Conservation (phyloP, 2,888 invertebrate species). For the Nephrotoma appendiculata region DNA sequence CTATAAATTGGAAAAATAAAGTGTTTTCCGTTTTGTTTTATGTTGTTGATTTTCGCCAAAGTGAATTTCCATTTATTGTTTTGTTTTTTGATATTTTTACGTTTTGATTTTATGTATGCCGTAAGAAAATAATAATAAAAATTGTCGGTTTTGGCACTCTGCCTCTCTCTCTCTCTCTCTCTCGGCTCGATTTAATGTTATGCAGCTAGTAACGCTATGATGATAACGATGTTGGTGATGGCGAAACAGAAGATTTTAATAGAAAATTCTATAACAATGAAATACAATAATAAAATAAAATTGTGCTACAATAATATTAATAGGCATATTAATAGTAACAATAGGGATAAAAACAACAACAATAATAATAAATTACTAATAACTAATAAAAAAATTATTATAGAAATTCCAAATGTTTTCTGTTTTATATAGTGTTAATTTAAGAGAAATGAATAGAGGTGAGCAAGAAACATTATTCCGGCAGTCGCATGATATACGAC, state of each 20-base stretch:
- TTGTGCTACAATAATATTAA: not conserved
- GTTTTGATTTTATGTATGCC: not conserved
- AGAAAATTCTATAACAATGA: not conserved
- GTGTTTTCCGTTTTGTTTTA: not conserved
- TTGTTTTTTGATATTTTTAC: not conserved
- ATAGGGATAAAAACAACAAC: not conserved
- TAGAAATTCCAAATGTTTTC: slow-evolving; percentile 29
- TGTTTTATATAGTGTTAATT: slow-evolving; percentile 32
- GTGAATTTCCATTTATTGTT: not conserved
- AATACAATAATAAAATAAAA: not conserved
- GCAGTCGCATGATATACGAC: slow-evolving; percentile 40
- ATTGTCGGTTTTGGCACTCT: not conserved
- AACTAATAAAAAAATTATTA: not conserved
- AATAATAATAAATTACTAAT: slow-evolving; percentile 1
- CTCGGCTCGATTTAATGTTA: not conserved
- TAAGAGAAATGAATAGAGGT: slow-evolving; percentile 42
- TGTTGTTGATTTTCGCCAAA: not conserved
- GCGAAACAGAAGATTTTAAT: not conserved
- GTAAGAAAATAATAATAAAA: not conserved
- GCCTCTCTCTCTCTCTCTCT: not conserved
- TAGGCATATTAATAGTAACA: not conserved
- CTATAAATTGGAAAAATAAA: not conserved
- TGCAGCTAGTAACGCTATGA: not conserved
- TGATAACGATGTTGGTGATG: not conserved
- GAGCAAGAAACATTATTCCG: slow-evolving; percentile 47